A percentile compares a stretch with the other conserved stretches of the same genome.
Conservation (phyloP, 2,888 invertebrate species). For the Rhagonycha fulva region DNA sequence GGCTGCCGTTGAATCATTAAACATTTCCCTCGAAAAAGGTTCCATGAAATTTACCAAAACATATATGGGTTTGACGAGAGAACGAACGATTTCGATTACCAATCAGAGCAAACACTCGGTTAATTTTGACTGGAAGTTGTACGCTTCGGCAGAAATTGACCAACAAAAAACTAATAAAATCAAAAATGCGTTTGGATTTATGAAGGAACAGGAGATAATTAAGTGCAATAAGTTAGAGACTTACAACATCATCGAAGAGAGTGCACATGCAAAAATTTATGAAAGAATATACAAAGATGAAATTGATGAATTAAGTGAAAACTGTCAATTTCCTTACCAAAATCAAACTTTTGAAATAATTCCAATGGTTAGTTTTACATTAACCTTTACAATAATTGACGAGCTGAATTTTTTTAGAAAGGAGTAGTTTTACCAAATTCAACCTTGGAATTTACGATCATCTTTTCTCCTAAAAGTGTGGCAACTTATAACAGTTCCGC, state of each 20-base stretch:
- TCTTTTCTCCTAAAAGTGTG: conserved; percentile 61
- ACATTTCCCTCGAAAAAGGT: conserved; percentile 58
- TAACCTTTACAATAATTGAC: background rate
- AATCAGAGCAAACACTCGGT: conserved; percentile 62
- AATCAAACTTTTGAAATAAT: conserved; percentile 55
- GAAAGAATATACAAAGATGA: conserved; percentile 55
- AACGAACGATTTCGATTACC: conserved; percentile 57
- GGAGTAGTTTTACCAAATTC: conserved; percentile 66
- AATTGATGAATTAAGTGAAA: conserved; percentile 42
- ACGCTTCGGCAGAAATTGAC: conserved; percentile 56
- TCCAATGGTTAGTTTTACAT: conserved; percentile 57
- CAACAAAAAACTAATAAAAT: conserved; percentile 38
- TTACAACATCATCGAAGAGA: conserved; percentile 43
- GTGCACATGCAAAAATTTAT: conserved; percentile 49
- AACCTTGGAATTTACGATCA: conserved; percentile 58
- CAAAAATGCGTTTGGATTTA: conserved; percentile 35
- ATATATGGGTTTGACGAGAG: conserved; percentile 61
- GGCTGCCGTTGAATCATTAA: conserved; percentile 57
- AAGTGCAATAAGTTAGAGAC: conserved; percentile 42
- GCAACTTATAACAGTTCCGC: conserved; percentile 58
- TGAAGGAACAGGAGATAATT: conserved; percentile 44
- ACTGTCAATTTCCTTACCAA: conserved; percentile 47
- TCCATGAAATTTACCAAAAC: conserved; percentile 61
- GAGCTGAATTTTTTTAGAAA: conserved; percentile 49
- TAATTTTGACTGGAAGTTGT: conserved; percentile 63